These are phyloP conservation scores for Danio jaintianensis DNA, from an alignment of 2,797 vertebrate genomes.

Conservation along the genomic window DNA sequence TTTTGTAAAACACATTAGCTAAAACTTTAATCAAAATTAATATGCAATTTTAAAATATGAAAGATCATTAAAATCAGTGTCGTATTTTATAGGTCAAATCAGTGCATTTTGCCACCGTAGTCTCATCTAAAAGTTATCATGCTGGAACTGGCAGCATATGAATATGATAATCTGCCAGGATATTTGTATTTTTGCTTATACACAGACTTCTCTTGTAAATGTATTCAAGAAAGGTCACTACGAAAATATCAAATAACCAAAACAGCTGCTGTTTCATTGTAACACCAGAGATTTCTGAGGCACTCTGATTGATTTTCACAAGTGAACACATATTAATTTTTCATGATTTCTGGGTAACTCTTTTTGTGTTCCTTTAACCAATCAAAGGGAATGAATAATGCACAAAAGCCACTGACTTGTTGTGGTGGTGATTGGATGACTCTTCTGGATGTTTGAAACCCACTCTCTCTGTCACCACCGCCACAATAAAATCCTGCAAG, in stretches of 20 bases:
- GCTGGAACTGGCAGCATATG: not conserved
- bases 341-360: conserved; percentile 37
- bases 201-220: conserved; percentile 34
- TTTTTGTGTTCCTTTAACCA: conserved; percentile 52
- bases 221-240: conserved; percentile 29
- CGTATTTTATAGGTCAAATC: not conserved
- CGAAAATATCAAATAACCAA: not conserved
- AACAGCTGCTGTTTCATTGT: conserved; percentile 9
- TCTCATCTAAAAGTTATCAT: not conserved
- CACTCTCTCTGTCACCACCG: not conserved
- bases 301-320: conserved; percentile 34
- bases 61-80: too few species aligned
- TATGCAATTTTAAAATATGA: too few species aligned
- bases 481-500: conserved; percentile 16
- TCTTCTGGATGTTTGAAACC: not conserved
- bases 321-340: conserved; percentile 63
- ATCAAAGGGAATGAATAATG: conserved; percentile 67
- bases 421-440: conserved; percentile 13
- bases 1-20: too few species aligned
- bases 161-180: conserved; percentile 32
- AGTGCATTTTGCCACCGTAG: not conserved
- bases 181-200: conserved; percentile 34
- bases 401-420: conserved; percentile 54
- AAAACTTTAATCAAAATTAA: too few species aligned
- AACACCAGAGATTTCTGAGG: conserved; percentile 9